phyloP scores from a whole-genome alignment of 2,888 invertebrate genomes.

The Prenolepis imparis region DNA sequence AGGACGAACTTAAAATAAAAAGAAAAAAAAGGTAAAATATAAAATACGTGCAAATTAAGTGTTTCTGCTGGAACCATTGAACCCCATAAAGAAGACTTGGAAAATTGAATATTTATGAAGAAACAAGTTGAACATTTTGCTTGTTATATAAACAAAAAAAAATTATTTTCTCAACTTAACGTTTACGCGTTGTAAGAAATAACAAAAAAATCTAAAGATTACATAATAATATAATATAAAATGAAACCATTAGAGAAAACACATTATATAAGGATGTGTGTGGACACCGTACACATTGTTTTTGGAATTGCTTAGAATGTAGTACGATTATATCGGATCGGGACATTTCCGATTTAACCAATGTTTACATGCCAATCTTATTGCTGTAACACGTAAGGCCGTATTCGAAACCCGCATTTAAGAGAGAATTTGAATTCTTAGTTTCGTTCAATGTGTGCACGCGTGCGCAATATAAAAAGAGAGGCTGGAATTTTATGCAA shows the following conservation, averaged over 20 bases:
- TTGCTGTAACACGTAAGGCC: constrained; percentile 61
- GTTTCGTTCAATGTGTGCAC: constrained; percentile 52
- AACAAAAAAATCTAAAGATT: constrained; percentile 77
- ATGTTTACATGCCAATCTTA: constrained; percentile 59
- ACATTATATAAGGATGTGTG: constrained; percentile 70
- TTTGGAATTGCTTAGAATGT: constrained; percentile 77
- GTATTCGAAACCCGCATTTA: constrained; percentile 67
- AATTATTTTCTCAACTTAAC: constrained; percentile 86
- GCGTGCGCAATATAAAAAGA: constrained; percentile 31
- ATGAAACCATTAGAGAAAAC: constrained; percentile 75
- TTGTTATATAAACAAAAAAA: constrained; percentile 81
- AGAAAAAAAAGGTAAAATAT: constrained; percentile 48
- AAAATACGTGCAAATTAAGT: constrained; percentile 76
- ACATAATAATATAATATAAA: constrained; percentile 77
- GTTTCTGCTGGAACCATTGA: constrained; percentile 75
- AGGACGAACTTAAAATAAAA: constrained; percentile 56
- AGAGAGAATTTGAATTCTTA: constrained; percentile 48
- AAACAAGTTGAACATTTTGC: constrained; percentile 78
- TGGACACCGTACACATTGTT: constrained; percentile 75
- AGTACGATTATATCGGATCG: constrained; percentile 69
- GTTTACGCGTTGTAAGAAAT: constrained; percentile 81
- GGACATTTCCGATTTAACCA: constrained; percentile 63
- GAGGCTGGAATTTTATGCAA: constrained; percentile 51
- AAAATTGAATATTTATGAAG: constrained; percentile 75
- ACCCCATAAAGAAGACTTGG: constrained; percentile 71